Percentiles rank a stretch among this genome's conserved stretches.
These are phyloP conservation scores for Diuraphis noxia DNA, from an alignment of 1,140 invertebrate genomes.

Conservation along the genomic window DNA sequence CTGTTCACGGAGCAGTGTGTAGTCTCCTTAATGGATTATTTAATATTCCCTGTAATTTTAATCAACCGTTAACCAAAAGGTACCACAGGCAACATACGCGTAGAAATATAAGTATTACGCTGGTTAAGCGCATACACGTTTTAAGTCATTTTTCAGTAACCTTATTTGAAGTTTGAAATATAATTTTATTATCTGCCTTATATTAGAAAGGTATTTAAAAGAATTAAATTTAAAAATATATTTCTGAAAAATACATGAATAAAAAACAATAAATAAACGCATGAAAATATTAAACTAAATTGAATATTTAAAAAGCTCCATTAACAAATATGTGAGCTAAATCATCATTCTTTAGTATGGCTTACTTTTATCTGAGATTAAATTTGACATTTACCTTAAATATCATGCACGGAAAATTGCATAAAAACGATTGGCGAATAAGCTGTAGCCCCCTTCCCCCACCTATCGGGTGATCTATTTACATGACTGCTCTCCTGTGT, in stretches of 20 bases:
- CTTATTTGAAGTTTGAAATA: too few species aligned
- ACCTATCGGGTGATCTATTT: not conserved
- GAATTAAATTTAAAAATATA: not conserved
- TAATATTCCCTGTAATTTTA: not conserved
- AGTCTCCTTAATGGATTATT: not conserved
- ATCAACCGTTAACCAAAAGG: not conserved
- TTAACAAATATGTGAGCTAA: not conserved
- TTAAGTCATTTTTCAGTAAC: not conserved
- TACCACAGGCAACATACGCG: too few species aligned
- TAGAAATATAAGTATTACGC: not conserved
- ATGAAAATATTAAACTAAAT: not conserved
- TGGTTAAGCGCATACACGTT: not conserved
- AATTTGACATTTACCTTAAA: conserved; percentile 15
- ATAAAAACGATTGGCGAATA: not conserved
- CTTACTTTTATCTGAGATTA: not conserved
- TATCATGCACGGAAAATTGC: not conserved
- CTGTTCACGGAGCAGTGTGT: too few species aligned
- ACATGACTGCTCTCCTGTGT: not conserved
- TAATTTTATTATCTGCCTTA: too few species aligned
- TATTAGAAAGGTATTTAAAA: too few species aligned
- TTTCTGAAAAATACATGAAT: not conserved
- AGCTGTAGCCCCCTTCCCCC: not conserved
- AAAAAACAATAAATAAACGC: not conserved
- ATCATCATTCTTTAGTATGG: not conserved
- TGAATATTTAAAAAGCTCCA: not conserved